A percentile compares a stretch with the other conserved stretches of the same genome.
These are phyloP conservation scores for Monochamus saltuarius DNA, from an alignment of 1,140 invertebrate genomes.

Conservation along the genomic window DNA sequence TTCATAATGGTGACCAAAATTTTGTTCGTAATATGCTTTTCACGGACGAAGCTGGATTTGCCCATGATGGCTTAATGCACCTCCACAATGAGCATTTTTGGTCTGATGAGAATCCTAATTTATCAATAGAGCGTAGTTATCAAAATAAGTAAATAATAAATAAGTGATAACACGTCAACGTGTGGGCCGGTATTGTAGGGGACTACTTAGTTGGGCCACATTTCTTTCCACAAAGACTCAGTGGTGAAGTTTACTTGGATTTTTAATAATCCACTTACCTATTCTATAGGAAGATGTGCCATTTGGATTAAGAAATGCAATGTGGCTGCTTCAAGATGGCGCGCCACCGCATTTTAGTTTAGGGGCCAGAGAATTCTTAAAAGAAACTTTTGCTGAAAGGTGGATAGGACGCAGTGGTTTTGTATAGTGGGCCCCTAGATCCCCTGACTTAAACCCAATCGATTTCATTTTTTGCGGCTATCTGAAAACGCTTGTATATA, in stretches of 20 bases:
- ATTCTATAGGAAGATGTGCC: constrained; percentile 37
- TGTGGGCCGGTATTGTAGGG: constrained; percentile 43
- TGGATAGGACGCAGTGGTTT: no score
- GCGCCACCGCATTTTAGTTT: constrained; percentile 35
- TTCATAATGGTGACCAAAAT: no score
- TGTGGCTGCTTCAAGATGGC: constrained; percentile 46
- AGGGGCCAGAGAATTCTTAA: no score
- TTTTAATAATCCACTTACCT: constrained; percentile 38
- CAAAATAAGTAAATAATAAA: constrained; percentile 48
- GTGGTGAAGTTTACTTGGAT: constrained; percentile 39
- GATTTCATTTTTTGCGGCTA: no score
- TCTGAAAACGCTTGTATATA: no score
- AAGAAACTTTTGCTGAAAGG: no score
- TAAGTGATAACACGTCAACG: no score
- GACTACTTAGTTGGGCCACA: constrained; percentile 46
- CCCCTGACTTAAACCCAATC: no score
- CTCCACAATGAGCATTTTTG: constrained; percentile 49
- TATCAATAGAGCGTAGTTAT: constrained; percentile 35
- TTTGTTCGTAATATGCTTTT: constrained; percentile 34
- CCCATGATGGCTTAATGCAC: constrained; percentile 44
- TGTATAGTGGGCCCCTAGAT: no score
- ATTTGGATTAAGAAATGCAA: constrained; percentile 28
- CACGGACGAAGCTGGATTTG: constrained; percentile 47
- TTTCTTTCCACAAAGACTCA: constrained; percentile 42
- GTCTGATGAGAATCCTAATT: constrained; percentile 48